These are phyloP conservation scores for Chlorodrepanis virens DNA, from an alignment of 2,113 vertebrate species.

Conservation along the genomic window DNA sequence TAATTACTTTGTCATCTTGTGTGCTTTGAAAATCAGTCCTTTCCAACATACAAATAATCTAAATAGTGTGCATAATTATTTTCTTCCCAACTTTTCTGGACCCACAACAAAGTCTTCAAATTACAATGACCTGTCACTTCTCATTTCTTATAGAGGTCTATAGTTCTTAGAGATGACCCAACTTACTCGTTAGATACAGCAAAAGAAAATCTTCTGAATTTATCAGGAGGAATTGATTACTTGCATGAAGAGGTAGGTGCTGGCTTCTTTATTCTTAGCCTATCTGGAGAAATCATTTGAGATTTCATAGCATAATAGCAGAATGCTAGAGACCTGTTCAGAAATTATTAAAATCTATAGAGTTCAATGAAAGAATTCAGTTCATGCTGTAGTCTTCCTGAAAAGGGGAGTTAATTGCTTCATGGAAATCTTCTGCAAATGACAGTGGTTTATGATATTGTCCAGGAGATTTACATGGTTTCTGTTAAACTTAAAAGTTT, in stretches of 20 bases:
- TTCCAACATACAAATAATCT: background rate
- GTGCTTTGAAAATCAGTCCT: background rate
- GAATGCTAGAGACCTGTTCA: background rate
- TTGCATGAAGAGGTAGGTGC: conserved; percentile 65
- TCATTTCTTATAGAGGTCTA: conserved; percentile 42
- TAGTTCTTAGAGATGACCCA: conserved; percentile 56
- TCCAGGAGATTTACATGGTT: background rate
- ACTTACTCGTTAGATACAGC: background rate
- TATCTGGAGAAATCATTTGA: background rate
- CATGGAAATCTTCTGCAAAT: background rate
- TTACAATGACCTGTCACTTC: background rate
- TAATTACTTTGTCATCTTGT: background rate
- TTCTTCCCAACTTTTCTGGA: background rate
- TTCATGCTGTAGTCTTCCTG: background rate
- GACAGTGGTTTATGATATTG: background rate
- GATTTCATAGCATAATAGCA: background rate
- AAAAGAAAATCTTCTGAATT: conserved; percentile 34
- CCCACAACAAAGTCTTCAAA: background rate
- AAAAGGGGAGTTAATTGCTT: background rate
- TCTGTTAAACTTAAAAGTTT: background rate
- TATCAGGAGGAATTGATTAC: conserved; percentile 53
- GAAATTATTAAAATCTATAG: background rate
- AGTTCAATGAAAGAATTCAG: background rate
- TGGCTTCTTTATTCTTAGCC: background rate
- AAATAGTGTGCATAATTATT: background rate